Conservation (phyloP, 2,888 invertebrate genomes). For the Drosophila mayaguana region DNA sequence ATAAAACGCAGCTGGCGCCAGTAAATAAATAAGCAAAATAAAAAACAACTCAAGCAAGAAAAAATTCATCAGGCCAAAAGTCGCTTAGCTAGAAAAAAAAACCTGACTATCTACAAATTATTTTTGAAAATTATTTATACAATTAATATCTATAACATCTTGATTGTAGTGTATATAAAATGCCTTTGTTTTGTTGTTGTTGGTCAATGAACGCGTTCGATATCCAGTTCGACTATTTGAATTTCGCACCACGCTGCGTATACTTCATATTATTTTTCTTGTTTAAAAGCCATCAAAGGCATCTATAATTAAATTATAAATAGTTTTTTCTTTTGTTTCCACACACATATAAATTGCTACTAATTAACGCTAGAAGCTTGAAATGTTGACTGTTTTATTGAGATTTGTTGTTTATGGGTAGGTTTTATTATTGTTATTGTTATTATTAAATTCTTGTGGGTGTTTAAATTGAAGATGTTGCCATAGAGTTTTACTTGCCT, state of each 20-base stretch:
- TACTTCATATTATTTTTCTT: slow-evolving; percentile 23
- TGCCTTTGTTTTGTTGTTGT: slow-evolving; percentile 40
- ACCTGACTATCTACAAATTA: neutral
- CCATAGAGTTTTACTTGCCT: slow-evolving; percentile 46
- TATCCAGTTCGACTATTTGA: slow-evolving; percentile 47
- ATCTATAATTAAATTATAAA: slow-evolving; percentile 55
- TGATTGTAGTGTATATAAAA: slow-evolving; percentile 16
- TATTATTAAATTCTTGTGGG: slow-evolving; percentile 35
- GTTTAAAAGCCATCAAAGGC: slow-evolving; percentile 49
- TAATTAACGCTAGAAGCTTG: slow-evolving; percentile 37
- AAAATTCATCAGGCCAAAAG: slow-evolving; percentile 24
- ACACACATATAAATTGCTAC: slow-evolving; percentile 51
- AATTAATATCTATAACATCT: neutral
- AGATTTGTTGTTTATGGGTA: slow-evolving; percentile 11
- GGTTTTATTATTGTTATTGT: slow-evolving; percentile 5
- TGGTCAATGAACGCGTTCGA: slow-evolving; percentile 78
- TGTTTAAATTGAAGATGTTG: slow-evolving; percentile 5
- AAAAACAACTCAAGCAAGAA: slow-evolving; percentile 19
- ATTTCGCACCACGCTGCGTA: slow-evolving; percentile 34
- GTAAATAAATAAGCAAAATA: slow-evolving; percentile 27
- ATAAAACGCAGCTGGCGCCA: slow-evolving; percentile 63
- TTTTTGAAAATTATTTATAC: neutral
- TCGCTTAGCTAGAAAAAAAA: neutral
- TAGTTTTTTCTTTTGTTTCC: slow-evolving; percentile 42
- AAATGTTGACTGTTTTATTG: slow-evolving; percentile 29